Evolutionary conservation across 2,888 invertebrate species (phyloP).

Genomic region (Agrotis puta): DNA sequence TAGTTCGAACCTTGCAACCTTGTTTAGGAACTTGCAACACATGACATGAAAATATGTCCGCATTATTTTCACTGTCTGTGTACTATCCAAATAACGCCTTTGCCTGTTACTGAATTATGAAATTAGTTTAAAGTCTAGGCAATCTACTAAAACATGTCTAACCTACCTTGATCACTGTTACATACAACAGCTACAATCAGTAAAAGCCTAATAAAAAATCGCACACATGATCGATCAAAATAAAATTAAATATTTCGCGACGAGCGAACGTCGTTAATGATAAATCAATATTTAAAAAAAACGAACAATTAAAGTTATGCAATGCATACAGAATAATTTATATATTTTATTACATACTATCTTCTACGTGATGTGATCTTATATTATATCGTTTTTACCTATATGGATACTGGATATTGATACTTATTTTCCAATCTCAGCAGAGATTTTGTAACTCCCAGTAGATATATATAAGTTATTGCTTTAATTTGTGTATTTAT

Average conservation of each 20-base stretch:
- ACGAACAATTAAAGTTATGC: slow-evolving; percentile 34
- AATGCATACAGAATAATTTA: slow-evolving; percentile 14
- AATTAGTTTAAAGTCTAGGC: not conserved
- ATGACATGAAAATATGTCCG: too few relatives aligned
- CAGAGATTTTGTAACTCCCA: not conserved
- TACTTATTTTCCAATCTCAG: not conserved
- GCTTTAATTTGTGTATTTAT: not conserved
- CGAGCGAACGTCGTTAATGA: slow-evolving; percentile 19
- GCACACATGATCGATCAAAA: not conserved
- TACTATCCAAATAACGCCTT: too few relatives aligned
- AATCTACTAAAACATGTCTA: not conserved
- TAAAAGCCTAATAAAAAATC: slow-evolving; percentile 11
- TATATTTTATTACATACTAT: slow-evolving; percentile 25
- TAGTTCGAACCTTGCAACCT: too few relatives aligned
- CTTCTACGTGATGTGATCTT: slow-evolving; percentile 1
- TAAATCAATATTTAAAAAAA: slow-evolving; percentile 30
- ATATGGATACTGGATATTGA: not conserved
- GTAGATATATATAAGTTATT: too few relatives aligned
- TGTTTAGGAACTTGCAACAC: too few relatives aligned
- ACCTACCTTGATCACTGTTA: not conserved
- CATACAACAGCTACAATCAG: not conserved
- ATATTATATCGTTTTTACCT: slow-evolving; percentile 9
- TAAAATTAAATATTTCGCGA: slow-evolving; percentile 5
- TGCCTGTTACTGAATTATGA: too few relatives aligned
- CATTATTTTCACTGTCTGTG: too few relatives aligned